phyloP scores from a whole-genome alignment of 92 coral and sea anemone species.

The Bergia sp. region DNA sequence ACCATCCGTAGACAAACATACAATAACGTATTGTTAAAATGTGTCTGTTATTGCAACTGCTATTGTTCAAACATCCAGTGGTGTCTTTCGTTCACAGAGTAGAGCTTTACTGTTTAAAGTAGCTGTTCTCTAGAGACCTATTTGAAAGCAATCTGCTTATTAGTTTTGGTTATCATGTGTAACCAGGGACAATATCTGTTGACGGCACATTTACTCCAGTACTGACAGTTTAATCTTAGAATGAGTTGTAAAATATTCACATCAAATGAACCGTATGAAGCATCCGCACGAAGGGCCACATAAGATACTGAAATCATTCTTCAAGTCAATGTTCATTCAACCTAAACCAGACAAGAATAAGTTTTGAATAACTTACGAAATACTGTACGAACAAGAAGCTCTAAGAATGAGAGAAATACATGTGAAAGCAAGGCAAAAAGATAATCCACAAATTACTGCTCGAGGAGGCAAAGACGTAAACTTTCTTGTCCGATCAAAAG shows the following conservation, averaged over 20 bases:
- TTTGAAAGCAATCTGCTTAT: background rate
- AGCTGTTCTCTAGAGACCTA: background rate
- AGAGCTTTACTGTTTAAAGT: background rate
- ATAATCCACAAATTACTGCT: background rate
- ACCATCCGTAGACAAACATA: too few species aligned
- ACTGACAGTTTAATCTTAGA: background rate
- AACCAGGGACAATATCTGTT: constrained; percentile 21
- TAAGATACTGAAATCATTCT: background rate
- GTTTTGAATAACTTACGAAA: background rate
- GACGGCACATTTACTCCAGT: background rate
- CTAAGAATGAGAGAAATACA: background rate
- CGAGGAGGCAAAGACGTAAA: constrained; percentile 49
- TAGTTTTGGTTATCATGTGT: background rate
- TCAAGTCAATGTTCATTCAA: background rate
- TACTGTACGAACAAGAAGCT: background rate
- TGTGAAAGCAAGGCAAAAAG: background rate
- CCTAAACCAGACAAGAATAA: background rate
- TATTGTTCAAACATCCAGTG: too few species aligned
- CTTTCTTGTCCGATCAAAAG: constrained; percentile 60
- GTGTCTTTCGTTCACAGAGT: too few species aligned
- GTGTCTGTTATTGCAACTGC: too few species aligned
- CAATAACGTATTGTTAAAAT: too few species aligned
- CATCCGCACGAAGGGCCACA: background rate
- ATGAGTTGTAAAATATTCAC: background rate
- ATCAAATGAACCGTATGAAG: background rate